Evolutionary conservation across 1,140 invertebrate genomes (phyloP).

Genomic region (Zaprionus nigranus): DNA sequence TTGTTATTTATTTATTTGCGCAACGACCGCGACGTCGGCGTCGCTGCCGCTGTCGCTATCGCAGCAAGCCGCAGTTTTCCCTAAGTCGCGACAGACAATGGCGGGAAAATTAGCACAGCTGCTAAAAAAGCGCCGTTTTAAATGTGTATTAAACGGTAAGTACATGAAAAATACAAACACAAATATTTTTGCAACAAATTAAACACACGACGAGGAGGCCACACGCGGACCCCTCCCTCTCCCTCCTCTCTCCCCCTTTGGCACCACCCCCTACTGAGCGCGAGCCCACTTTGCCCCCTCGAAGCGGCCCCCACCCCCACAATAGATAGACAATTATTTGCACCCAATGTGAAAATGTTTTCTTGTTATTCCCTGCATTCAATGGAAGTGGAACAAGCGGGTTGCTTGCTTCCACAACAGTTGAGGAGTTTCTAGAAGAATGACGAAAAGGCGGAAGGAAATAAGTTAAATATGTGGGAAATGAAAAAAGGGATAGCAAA

Average conservation of each 20-base stretch:
- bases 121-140: constrained; percentile 39
- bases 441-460: too few species aligned
- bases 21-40: constrained; percentile 17
- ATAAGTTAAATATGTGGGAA: too few species aligned
- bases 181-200: constrained; percentile 76
- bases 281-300: neutral
- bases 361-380: constrained; percentile 28
- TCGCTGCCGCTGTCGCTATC: constrained; percentile 6
- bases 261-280: neutral
- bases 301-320: constrained; percentile 11
- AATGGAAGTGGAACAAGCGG: neutral
- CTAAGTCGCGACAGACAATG: constrained; percentile 72
- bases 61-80: constrained; percentile 33
- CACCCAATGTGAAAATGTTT: constrained; percentile 42
- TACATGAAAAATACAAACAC: constrained; percentile 66
- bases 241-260: neutral
- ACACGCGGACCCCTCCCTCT: neutral
- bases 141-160: constrained; percentile 67
- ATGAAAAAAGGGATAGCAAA: too few species aligned
- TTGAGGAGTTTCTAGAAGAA: neutral
- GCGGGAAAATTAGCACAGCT: constrained; percentile 76
- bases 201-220: constrained; percentile 43
- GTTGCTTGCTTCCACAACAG: neutral
- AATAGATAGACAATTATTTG: constrained; percentile 24
- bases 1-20: constrained; percentile 45